Conservation (phyloP, 2,113 vertebrate species). For the Onychostruthus taczanowskii region DNA sequence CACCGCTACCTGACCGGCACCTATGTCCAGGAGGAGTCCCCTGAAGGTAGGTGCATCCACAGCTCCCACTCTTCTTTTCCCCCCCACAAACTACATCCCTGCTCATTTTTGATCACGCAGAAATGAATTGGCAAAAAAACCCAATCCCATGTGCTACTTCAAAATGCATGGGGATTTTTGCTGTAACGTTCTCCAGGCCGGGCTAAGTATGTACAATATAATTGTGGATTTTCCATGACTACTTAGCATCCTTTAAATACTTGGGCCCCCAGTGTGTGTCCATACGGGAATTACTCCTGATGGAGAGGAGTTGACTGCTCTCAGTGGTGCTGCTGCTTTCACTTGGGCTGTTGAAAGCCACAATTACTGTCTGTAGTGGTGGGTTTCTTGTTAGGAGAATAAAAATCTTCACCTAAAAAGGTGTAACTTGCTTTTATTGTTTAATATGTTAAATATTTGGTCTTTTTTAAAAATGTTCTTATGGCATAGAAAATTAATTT, state of each 20-base stretch:
- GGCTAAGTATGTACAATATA: background rate
- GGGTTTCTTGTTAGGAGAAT: background rate
- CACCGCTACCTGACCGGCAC: slow-evolving; percentile 97
- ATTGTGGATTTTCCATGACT: background rate
- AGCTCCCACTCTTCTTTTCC: accelerated
- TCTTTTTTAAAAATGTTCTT: background rate
- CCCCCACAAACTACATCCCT: background rate
- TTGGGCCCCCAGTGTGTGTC: background rate
- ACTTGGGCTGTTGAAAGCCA: background rate
- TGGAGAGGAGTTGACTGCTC: background rate
- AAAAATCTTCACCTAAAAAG: background rate
- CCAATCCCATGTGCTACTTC: background rate
- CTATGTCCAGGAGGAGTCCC: slow-evolving; percentile 96
- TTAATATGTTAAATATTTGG: background rate
- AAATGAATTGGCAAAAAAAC: background rate
- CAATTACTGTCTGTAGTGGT: background rate
- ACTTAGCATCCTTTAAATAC: background rate
- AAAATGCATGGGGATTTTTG: background rate
- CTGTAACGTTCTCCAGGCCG: background rate
- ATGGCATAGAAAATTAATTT: background rate
- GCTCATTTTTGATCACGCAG: background rate
- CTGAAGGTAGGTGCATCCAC: slow-evolving; percentile 82
- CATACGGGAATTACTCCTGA: background rate
- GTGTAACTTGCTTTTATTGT: background rate
- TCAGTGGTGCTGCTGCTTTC: background rate